Evolutionary conservation across 2,797 vertebrate species (phyloP).

Genomic region (Staurois parvus): DNA sequence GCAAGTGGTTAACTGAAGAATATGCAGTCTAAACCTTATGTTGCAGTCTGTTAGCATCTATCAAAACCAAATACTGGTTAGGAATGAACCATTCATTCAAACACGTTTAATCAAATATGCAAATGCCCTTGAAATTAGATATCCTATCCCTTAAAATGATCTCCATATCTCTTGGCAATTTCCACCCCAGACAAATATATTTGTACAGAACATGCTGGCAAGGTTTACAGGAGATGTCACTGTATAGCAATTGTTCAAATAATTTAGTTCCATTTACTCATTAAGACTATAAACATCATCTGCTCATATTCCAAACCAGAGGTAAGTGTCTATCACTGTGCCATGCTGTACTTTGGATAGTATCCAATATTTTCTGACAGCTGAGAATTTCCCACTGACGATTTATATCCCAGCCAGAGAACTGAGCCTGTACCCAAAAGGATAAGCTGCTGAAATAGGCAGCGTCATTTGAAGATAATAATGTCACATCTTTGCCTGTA

Average conservation of each 20-base stretch:
- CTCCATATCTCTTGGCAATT: background rate
- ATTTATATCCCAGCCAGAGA: constrained; percentile 8
- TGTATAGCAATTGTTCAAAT: background rate
- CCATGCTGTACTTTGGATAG: constrained; percentile 7
- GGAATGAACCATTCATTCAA: background rate
- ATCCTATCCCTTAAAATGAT: background rate
- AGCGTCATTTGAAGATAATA: background rate
- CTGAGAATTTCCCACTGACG: constrained; percentile 23
- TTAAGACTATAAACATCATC: constrained; percentile 23
- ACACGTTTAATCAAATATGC: background rate
- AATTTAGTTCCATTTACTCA: background rate
- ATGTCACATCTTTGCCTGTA: too few relatives aligned
- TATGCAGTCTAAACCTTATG: too few relatives aligned
- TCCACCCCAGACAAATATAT: background rate
- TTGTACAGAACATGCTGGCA: background rate
- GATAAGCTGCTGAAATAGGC: background rate
- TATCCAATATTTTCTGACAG: constrained; percentile 22
- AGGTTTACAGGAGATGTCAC: background rate
- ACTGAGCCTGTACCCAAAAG: background rate
- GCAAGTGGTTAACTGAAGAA: too few relatives aligned
- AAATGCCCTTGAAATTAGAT: background rate
- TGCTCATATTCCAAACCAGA: constrained; percentile 1
- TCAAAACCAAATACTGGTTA: background rate
- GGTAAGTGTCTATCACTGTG: constrained; percentile 1
- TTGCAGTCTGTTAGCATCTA: too few relatives aligned